Conservation (phyloP, 2,113 vertebrate genomes). For the Hydropotes inermis region DNA sequence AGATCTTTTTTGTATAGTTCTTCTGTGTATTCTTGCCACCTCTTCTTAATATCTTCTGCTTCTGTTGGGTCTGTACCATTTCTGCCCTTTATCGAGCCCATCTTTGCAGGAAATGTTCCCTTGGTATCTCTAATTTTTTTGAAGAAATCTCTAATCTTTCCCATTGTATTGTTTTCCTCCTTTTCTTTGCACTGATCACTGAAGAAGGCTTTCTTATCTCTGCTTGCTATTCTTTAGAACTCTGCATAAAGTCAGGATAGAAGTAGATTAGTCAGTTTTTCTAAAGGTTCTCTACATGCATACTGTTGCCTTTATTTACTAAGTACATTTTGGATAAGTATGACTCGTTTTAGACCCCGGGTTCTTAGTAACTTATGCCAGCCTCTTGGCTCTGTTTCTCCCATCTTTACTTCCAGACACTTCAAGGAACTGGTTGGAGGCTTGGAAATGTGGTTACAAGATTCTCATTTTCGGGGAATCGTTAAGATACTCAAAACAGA, state of each 20-base stretch:
- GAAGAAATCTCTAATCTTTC: not conserved
- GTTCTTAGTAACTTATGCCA: not conserved
- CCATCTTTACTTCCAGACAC: not conserved
- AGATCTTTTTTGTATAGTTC: not conserved
- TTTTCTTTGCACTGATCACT: no score
- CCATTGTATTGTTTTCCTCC: not conserved
- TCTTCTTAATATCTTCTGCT: not conserved
- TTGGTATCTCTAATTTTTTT: not conserved
- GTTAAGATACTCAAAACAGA: not conserved
- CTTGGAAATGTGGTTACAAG: not conserved
- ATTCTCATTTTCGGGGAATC: not conserved
- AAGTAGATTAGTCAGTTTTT: constrained; percentile 5
- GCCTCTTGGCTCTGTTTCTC: not conserved
- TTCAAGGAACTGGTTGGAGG: not conserved
- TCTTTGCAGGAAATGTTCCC: not conserved
- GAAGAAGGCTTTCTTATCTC: no score
- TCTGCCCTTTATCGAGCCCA: not conserved
- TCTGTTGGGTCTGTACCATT: not conserved
- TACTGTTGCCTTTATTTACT: not conserved
- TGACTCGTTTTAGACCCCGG: not conserved
- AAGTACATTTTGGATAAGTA: constrained; percentile 12
- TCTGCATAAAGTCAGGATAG: not conserved
- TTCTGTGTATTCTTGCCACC: not conserved
- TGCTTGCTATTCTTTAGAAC: no score
- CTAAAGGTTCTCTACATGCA: not conserved